Conservation (phyloP, 1,140 invertebrate genomes). For the Drosophila navojoa region DNA sequence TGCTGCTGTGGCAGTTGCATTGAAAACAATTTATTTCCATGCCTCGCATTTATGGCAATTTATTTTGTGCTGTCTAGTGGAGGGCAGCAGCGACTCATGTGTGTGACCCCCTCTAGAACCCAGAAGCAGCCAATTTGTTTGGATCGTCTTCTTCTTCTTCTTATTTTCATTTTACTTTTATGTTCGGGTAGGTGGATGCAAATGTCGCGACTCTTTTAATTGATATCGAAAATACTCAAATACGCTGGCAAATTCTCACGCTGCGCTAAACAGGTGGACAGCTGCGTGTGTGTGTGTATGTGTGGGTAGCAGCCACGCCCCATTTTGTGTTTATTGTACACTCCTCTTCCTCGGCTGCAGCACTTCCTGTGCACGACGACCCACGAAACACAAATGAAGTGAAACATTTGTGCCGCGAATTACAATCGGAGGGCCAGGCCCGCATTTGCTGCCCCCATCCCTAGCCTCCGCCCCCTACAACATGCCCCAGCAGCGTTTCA, state of each 20-base stretch:
- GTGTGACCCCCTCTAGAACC: constrained; percentile 17
- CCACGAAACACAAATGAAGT: constrained; percentile 79
- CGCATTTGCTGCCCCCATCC: constrained; percentile 57
- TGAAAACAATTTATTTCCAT: constrained; percentile 79
- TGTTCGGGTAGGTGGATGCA: constrained; percentile 31
- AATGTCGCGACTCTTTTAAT: constrained; percentile 49
- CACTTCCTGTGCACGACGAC: constrained; percentile 66
- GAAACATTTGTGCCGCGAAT: constrained; percentile 80
- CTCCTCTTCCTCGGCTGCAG: constrained; percentile 21
- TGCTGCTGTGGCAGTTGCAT: constrained; percentile 61
- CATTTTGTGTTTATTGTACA: constrained; percentile 11
- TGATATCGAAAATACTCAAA: constrained; percentile 32
- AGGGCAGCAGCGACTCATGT: constrained; percentile 5
- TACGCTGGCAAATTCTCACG: constrained; percentile 19
- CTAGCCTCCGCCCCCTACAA: constrained; percentile 5
- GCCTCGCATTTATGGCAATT: constrained; percentile 71
- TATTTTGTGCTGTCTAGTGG: constrained; percentile 62
- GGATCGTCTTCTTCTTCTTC: constrained; percentile 5
- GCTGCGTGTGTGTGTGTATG: constrained; percentile 23
- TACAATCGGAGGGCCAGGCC: constrained; percentile 62
- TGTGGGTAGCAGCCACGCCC: constrained; percentile 20
- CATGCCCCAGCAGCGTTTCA: constrained; percentile 25
- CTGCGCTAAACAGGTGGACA: constrained; percentile 55
- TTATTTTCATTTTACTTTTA: neutral
- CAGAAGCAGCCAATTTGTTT: constrained; percentile 22